Base-by-base conservation (phyloP, 2,797 vertebrate genomes). In the Micromesistius poutassou region DNA sequence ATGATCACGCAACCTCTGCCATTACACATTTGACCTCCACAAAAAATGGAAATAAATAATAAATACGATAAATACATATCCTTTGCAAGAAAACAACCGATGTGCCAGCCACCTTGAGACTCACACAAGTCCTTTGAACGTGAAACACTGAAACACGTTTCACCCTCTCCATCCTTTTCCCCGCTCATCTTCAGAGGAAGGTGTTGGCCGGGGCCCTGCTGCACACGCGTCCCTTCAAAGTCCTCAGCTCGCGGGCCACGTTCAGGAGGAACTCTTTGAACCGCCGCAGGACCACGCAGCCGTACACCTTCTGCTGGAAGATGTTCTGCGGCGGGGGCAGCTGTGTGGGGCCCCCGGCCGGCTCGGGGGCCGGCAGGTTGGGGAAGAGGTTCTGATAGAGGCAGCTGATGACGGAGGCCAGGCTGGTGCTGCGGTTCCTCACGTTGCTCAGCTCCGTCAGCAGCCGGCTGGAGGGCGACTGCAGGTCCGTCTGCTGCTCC, bases 251-350 rank as follows among this genome's bases (percentile, higher is more conserved):
- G 72, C 42, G 46, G 19, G 76, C 50, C 13, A 89, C 82, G 3
- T 89, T 90, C 13, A 80, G 83, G 76, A 94, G 81, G 70, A 95
- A 85, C 74, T 92, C 84, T 78, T 88, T 90, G 84, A 92, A 93
- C 76, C 86, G 92, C 75, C 90, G 93, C 81, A 95, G 89, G 40
- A 95, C 90, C 76, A 86, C 90, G 7, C 94, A 95, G 77, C 94
- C 94, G 1, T 95, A 95, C 35, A 94, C 89, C 85, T 95, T 95
- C 88, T 95, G 94, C 87, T 94, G 94, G 88, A 95, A 95, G 77
- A 88, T 50, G 35, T 94, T 94, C 86, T 92, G 92, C 12, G 93
- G 77, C 0, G 90, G 91, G 19, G 92, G 93, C 74, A 92, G 85
- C 70, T 83, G 81, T 0, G 92, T 93, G 0, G 93, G 84, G 5